Evolutionary conservation across 2,113 vertebrate genomes (phyloP).

Genomic region (Pseudorasbora parva): DNA sequence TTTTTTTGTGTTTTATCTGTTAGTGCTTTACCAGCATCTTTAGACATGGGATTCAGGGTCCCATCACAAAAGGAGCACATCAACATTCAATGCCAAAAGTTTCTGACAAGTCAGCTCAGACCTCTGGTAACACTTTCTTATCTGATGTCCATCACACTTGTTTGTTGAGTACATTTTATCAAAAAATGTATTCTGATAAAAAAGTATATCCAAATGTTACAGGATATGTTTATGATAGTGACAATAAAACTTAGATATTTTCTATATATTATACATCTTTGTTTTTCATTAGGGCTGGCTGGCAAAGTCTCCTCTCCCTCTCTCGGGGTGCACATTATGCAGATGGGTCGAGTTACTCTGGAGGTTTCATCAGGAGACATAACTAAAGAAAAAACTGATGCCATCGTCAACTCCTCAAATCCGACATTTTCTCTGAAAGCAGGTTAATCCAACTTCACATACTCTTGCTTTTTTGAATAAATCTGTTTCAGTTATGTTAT

Average conservation of each 20-base stretch:
- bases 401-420: conserved; percentile 87
- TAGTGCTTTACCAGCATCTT: conserved; percentile 70
- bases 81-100: neutral
- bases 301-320: conserved; percentile 58
- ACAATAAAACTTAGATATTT: neutral
- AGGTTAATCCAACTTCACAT: conserved; percentile 71
- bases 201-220: neutral
- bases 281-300: conserved; percentile 49
- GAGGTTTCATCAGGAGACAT: conserved; percentile 85
- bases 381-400: conserved; percentile 82
- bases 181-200: neutral
- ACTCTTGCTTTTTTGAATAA: neutral
- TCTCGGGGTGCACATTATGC: conserved; percentile 75
- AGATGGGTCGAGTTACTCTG: conserved; percentile 77
- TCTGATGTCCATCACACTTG: neutral
- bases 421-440: conserved; percentile 69
- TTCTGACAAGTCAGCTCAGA: conserved; percentile 39
- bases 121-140: conserved; percentile 56
- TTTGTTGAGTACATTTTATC: neutral
- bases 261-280: neutral
- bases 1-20: neutral
- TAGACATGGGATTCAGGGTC: conserved; percentile 42
- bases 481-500: neutral
- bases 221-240: neutral
- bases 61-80: neutral